Base-by-base conservation (phyloP, 2,797 vertebrate species). In the Lycodopsis pacificus region DNA sequence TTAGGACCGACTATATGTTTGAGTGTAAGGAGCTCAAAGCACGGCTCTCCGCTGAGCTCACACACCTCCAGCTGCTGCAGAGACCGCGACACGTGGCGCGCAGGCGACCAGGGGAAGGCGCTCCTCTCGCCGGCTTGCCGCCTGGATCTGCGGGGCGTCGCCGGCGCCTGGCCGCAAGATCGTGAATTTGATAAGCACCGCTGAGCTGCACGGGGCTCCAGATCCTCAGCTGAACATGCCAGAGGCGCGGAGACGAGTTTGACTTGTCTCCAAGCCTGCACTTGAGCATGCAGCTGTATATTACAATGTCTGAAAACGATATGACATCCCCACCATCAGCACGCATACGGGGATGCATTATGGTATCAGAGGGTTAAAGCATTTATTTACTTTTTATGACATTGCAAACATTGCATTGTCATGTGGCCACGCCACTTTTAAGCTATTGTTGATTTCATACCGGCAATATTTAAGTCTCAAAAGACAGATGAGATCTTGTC, bases 71-170 rank as follows among this genome's bases (percentile, higher is more conserved):
- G 94, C 93, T 93, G 93, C 88, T 90, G 89, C 88, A 13, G 78
- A 93, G 91, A 93, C 91, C 92, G 91, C 92, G 95, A 95, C 96
- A 95, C 96, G 96, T 96, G 96, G 95, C 96, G 92, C 92, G 93
- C 95, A 92, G 93, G 87, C 95, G 95, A 90, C 93, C 91, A 63
- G 92, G 90, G 91, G 93, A 94, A 92, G 91, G 91, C 92, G 88
- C 92, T 90, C 89, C 93, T 91, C 88, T 88, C 83, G 94, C 84
- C 93, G 93, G 94, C 94, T 86, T 93, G 94, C 92, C 80, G 94
- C 93, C 93, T 84, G 86, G 88, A 94, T 91, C 93, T 83, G 93
- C 92, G 89, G 92, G 93, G 93, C 90, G 91, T 91, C 89, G 87
- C 93, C 89, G 74, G 88, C 93, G 89, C 91, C 90, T 85, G 83